Base-by-base conservation (phyloP, 2,888 invertebrate genomes). In the Cephus runcator region DNA sequence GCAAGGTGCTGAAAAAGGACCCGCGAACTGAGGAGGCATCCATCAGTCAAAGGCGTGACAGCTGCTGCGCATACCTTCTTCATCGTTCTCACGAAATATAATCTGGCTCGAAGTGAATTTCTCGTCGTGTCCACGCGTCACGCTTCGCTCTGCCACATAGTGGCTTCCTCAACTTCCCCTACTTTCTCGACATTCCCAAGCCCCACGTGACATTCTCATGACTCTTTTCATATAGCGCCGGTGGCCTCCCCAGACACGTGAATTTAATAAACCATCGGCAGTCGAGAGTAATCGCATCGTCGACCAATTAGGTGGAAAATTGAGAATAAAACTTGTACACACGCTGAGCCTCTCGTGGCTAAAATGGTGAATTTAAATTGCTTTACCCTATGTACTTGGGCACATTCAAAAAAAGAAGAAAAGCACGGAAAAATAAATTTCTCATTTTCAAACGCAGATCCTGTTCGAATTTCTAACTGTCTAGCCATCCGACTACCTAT, bases 31-130 rank as follows among this genome's bases (percentile, higher is more conserved):
- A 56, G 23, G 56, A 31, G 33, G 71, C 31, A 71, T 71, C 71
- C 31, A 75, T 30, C 34, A n/a, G 69, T 34, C 15, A 75, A 73
- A 73, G 34, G 33, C 69, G 75, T 76, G 78, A 78, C 73, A 73
- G 76, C 34, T 76, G 78, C 34, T 69, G 75, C 35, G 78, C 75
- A 77, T 77, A 74, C 75, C 75, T 69, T 69, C 40, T 31, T 34
- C 77, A 68, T 76, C 76, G 77, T 75, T 75, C 75, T 74, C 73
- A 78, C 78, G 76, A 76, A 78, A 78, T 78, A 78, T 78, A 78
- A 78, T 78, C 78, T 78, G 75, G 76, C 75, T 76, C 78, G 73
- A 73, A 75, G 78, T 71, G 73, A 75, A 78, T 78, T 76, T 78
- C 71, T 75, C 73, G 56, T 68, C 40, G 75, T 69, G 73, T 78